phyloP scores from a whole-genome alignment of 1,140 invertebrate genomes.

The Drosophila chauvacae region DNA sequence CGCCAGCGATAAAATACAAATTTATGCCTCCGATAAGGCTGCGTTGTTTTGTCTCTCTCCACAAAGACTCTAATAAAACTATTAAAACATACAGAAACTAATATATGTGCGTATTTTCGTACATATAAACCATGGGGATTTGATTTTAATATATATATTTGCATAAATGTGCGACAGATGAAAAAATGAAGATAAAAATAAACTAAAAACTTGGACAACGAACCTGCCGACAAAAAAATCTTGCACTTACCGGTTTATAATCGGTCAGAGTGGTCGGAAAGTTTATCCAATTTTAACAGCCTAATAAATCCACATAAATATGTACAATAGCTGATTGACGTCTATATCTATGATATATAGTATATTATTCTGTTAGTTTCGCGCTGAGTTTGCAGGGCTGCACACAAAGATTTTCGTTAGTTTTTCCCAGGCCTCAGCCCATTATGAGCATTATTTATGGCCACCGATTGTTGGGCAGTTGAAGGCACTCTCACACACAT shows the following conservation, averaged over 20 bases:
- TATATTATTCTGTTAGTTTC: constrained; percentile 37
- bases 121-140: constrained; percentile 53
- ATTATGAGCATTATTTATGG: constrained; percentile 76
- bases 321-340: constrained; percentile 54
- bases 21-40: constrained; percentile 63
- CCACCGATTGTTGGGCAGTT: constrained; percentile 63
- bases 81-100: constrained; percentile 39
- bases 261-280: constrained; percentile 61
- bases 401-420: constrained; percentile 62
- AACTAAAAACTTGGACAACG: constrained; percentile 69
- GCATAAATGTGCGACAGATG: constrained; percentile 48
- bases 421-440: constrained; percentile 75
- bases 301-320: constrained; percentile 76
- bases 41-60: constrained; percentile 37
- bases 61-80: constrained; percentile 53
- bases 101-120: constrained; percentile 25
- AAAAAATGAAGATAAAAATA: constrained; percentile 34
- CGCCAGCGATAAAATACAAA: constrained; percentile 62
- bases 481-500: constrained; percentile 71
- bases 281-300: constrained; percentile 77
- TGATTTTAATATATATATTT: constrained; percentile 53
- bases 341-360: constrained; percentile 28
- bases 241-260: constrained; percentile 76
- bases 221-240: constrained; percentile 45
- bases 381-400: constrained; percentile 16